These are phyloP conservation scores for Cryptocheilus praepositus DNA, from an alignment of 2,888 invertebrate genomes.

Conservation along the genomic window DNA sequence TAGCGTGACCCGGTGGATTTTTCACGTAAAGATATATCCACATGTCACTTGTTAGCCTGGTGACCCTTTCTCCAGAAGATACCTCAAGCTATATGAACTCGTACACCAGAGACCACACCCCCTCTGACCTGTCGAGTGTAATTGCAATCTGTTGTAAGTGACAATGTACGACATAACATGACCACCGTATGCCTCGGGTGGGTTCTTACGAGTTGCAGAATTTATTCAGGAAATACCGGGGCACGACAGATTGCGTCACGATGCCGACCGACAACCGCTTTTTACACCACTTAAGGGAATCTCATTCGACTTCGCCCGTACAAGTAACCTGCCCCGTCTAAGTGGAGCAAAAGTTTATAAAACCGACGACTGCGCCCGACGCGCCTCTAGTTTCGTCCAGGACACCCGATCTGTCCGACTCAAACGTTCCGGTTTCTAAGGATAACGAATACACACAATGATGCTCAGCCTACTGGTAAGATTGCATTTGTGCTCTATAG, in stretches of 20 bases:
- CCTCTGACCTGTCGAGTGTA: no score
- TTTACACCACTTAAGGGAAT: slow-evolving; percentile 73
- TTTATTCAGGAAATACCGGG: slow-evolving; percentile 72
- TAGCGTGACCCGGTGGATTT: no score
- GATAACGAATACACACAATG: slow-evolving; percentile 20
- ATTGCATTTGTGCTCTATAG: neutral
- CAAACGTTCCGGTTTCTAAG: neutral
- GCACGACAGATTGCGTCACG: slow-evolving; percentile 66
- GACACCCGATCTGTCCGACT: slow-evolving; percentile 37
- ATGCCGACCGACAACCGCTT: slow-evolving; percentile 57
- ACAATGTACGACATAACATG: slow-evolving; percentile 33
- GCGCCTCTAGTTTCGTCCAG: slow-evolving; percentile 63
- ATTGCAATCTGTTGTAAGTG: slow-evolving; percentile 23
- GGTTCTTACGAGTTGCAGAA: slow-evolving; percentile 47
- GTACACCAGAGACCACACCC: no score
- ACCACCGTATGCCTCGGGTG: slow-evolving; percentile 38
- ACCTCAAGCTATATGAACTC: slow-evolving; percentile 35
- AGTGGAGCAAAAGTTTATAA: slow-evolving; percentile 71
- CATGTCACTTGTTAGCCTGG: neutral
- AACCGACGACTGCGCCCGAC: slow-evolving; percentile 55
- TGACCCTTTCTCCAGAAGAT: slow-evolving; percentile 36
- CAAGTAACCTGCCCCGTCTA: slow-evolving; percentile 49
- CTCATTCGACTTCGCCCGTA: slow-evolving; percentile 50
- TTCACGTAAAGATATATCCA: neutral
- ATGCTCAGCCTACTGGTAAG: slow-evolving; percentile 62